Evolutionary conservation across 2,113 vertebrate genomes (phyloP), one percentile per base, ranked within the genome.

Genomic region (Myrmophylax atrothorax): DNA sequence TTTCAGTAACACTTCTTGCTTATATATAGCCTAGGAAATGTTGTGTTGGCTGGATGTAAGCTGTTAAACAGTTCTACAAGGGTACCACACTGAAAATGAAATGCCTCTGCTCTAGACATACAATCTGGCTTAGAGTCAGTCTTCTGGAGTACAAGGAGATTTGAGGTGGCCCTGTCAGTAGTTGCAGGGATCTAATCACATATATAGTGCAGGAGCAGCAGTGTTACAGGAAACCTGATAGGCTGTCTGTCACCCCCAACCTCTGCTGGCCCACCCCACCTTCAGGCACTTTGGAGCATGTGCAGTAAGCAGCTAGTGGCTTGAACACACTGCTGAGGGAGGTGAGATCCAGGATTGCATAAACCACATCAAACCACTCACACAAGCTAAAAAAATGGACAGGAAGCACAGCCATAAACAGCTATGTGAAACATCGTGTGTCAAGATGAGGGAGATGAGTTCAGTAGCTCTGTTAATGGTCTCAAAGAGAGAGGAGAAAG

Each of bases 371-470:
- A 2, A 63, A 52, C 10, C 6, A 22, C 38, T 19, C 23, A 17
- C 7, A 16, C 4, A 17, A 26, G n/a, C 10, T 33, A 25, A 62
- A 20, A 58, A 23, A 35, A 37, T 10, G 42, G 37, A 35, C 18
- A 69, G 24, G 29, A 78, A 82, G 42, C 31, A 28, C 0, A 1
- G 7, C 11, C 7, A 6, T n/a, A 22, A 38, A 33, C 6, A 35
- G 22, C 9, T 25, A 14, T 49, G 31, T 28, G 74, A 50, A 91
- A 76, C 3, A 38, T 8, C 0, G 0, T 0, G 0, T 10, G 17
- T n/a, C 44, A 35, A 15, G n/a, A 6, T 35, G 31, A 46, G 31
- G 40, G 38, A 84, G 15, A 12, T 6, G 17, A 40, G n/a, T 31
- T 56, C 59, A 66, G 33, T 3, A 64, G 35, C 35, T 88, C 42